A percentile compares a stretch with the other conserved stretches of the same genome.
phyloP scores from a whole-genome alignment of 1,140 invertebrate species.

The Eciton burchellii region DNA sequence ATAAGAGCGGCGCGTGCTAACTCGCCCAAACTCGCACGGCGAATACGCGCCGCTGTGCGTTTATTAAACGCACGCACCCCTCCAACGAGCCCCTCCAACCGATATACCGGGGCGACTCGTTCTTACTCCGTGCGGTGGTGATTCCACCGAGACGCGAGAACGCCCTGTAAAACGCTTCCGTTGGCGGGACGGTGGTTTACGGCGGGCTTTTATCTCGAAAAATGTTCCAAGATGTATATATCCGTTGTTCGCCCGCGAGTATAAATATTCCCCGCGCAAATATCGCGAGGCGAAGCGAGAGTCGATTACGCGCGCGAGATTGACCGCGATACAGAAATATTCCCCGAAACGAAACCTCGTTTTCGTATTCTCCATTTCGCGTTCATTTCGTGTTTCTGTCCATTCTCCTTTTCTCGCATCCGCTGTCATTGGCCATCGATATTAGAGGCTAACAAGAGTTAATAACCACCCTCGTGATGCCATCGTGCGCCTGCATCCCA shows the following conservation, averaged over 20 bases:
- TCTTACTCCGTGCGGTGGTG: constrained; percentile 53
- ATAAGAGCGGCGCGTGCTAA: constrained; percentile 65
- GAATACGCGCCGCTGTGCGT: constrained; percentile 60
- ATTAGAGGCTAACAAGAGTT: constrained; percentile 13
- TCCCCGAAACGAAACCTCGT: background rate
- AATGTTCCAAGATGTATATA: constrained; percentile 6
- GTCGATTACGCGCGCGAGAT: background rate
- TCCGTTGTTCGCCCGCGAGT: background rate
- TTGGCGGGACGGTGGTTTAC: background rate
- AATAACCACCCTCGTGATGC: constrained; percentile 41
- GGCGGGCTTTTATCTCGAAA: background rate
- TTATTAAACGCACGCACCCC: constrained; percentile 67
- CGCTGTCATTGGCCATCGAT: constrained; percentile 16
- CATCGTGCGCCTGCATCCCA: background rate
- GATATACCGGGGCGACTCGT: constrained; percentile 62
- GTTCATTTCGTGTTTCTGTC: no score
- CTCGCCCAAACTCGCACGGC: constrained; percentile 58
- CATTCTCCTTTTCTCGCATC: background rate
- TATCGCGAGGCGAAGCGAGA: background rate
- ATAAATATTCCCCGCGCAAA: constrained; percentile 27
- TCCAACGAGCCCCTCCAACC: background rate
- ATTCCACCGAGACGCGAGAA: constrained; percentile 58
- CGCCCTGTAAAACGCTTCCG: constrained; percentile 6
- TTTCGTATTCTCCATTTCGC: no score
- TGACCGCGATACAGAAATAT: background rate